Percentiles rank a stretch among this genome's conserved stretches.
Evolutionary conservation across 2,888 invertebrate species (phyloP).

Genomic region (Seira ritae): DNA sequence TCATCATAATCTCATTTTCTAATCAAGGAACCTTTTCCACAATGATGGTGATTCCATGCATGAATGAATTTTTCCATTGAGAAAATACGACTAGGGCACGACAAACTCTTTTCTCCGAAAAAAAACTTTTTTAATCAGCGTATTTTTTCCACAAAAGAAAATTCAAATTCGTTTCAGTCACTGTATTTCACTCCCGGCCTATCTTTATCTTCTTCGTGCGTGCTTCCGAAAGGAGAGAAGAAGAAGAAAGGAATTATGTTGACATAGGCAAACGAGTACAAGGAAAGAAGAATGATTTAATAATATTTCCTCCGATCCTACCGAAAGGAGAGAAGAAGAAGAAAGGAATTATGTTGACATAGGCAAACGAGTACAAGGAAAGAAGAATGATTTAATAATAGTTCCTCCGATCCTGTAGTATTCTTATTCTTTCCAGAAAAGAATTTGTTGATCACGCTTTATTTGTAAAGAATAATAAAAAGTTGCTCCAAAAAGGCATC

Average conservation of each 20-base stretch:
- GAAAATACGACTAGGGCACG: background rate
- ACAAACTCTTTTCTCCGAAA: slow-evolving; percentile 19
- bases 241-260: slow-evolving; percentile 41
- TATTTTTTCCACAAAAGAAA: background rate
- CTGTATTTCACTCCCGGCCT: too few relatives aligned
- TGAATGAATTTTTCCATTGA: slow-evolving; percentile 36
- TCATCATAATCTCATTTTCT: slow-evolving; percentile 15
- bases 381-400: slow-evolving; percentile 38
- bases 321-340: background rate
- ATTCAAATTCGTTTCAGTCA: background rate
- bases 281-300: slow-evolving; percentile 34
- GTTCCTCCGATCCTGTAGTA: slow-evolving; percentile 19
- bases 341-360: slow-evolving; percentile 51
- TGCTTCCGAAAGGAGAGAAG: background rate
- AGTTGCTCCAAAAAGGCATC: background rate
- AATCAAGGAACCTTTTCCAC: background rate
- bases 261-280: slow-evolving; percentile 40
- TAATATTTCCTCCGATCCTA: slow-evolving; percentile 12
- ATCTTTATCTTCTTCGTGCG: background rate
- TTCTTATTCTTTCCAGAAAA: slow-evolving; percentile 30
- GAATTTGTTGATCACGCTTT: slow-evolving; percentile 43
- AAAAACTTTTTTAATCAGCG: slow-evolving; percentile 34
- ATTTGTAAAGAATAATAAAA: slow-evolving; percentile 18
- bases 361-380: slow-evolving; percentile 25
- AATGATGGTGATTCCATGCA: slow-evolving; percentile 21